Conservation (phyloP, 2,113 vertebrate species). For the Murina feae region DNA sequence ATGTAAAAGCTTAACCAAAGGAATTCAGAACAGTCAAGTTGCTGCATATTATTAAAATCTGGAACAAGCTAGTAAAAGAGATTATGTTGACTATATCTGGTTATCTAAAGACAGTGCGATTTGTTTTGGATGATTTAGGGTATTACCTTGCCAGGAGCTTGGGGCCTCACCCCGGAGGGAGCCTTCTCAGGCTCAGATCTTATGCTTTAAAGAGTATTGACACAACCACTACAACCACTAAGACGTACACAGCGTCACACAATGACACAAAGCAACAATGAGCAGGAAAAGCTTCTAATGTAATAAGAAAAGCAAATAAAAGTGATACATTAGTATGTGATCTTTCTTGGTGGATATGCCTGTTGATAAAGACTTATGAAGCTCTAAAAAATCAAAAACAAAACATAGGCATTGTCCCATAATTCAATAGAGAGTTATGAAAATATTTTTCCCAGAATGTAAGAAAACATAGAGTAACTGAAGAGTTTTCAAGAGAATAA, state of each 20-base stretch:
- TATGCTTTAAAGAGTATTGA: not conserved
- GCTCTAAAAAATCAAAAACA: not conserved
- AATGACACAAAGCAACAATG: not conserved
- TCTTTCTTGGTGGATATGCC: not conserved
- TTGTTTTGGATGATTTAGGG: not conserved
- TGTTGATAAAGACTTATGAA: constrained; percentile 25
- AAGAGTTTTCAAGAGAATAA: not conserved
- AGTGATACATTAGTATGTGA: not conserved
- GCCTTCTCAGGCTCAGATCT: not conserved
- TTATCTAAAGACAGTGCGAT: not conserved
- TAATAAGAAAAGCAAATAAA: not conserved
- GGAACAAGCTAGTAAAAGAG: not conserved
- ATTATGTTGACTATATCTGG: not conserved
- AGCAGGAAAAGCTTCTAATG: not conserved
- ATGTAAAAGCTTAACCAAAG: not conserved
- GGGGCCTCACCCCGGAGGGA: not conserved
- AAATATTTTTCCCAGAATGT: not conserved
- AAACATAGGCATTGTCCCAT: not conserved
- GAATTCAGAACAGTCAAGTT: not conserved
- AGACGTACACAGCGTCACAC: not conserved
- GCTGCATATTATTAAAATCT: constrained; percentile 17
- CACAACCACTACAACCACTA: not conserved
- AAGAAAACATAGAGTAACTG: not conserved
- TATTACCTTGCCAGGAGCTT: not conserved
- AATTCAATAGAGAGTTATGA: not conserved